Evolutionary conservation across 2,113 vertebrate species (phyloP).

Genomic region (Halichoeres trimaculatus): DNA sequence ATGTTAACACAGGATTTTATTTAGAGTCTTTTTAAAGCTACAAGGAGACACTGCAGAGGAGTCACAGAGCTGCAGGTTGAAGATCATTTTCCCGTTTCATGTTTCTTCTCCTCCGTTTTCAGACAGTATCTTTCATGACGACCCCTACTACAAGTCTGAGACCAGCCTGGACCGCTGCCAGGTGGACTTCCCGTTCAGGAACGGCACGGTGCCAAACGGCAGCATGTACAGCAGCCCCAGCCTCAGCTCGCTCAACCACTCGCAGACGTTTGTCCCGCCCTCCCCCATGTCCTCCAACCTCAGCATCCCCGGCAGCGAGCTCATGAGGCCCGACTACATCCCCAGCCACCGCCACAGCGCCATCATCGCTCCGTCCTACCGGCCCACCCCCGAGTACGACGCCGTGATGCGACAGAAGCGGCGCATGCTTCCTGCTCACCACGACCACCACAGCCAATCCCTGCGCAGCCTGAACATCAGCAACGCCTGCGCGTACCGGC

Average conservation of each 20-base stretch:
- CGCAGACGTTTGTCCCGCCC: slow-evolving; percentile 91
- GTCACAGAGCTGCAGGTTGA: too few species aligned
- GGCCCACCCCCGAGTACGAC: slow-evolving; percentile 96
- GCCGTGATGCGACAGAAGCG: slow-evolving; percentile 95
- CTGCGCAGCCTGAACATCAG: slow-evolving; percentile 95
- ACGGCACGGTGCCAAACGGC: slow-evolving; percentile 91
- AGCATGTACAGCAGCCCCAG: slow-evolving; percentile 96
- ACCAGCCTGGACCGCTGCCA: slow-evolving; percentile 91
- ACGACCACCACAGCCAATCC: slow-evolving; percentile 94
- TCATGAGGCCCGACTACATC: slow-evolving; percentile 94
- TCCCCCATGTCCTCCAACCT: slow-evolving; percentile 95
- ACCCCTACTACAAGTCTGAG: slow-evolving; percentile 93
- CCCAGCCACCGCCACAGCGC: slow-evolving; percentile 95
- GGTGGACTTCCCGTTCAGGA: slow-evolving; percentile 88
- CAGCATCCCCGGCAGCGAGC: slow-evolving; percentile 93
- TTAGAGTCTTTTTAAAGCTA: too few species aligned
- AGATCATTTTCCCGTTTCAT: too few species aligned
- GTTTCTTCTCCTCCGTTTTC: too few species aligned
- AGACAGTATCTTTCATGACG: slow-evolving; percentile 98
- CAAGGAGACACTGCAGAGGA: too few species aligned
- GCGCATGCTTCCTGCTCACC: slow-evolving; percentile 83
- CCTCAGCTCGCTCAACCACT: slow-evolving; percentile 93
- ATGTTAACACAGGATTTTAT: too few species aligned
- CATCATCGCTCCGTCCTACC: slow-evolving; percentile 95
- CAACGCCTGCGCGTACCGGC: slow-evolving; percentile 91